Evolutionary conservation across 2,113 vertebrate genomes (phyloP).

Genomic region (Psilopsiagon aymara): DNA sequence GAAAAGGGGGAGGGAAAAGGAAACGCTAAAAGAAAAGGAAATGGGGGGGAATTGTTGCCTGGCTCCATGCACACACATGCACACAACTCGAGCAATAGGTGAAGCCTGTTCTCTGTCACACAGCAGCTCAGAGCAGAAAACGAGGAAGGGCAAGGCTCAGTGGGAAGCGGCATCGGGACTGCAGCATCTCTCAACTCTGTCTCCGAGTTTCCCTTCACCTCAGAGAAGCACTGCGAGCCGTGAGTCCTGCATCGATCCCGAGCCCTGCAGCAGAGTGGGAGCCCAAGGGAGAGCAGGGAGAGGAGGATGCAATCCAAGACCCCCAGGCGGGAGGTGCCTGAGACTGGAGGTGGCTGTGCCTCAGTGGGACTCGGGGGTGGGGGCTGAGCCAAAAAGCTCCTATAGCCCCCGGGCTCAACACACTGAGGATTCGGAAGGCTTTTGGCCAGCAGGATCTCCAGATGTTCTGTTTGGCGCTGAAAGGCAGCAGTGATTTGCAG

Average conservation of each 20-base stretch:
- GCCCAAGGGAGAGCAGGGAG: not conserved
- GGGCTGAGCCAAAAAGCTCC: not conserved
- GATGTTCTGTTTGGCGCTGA: not conserved
- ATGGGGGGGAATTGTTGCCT: not conserved
- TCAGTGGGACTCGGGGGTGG: rapidly evolving
- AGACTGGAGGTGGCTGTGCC: not conserved
- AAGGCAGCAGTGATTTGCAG: not conserved
- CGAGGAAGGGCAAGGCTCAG: not conserved
- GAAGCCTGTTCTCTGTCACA: not conserved
- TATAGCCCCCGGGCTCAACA: not conserved
- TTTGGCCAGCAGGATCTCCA: not conserved
- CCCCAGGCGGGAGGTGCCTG: not conserved
- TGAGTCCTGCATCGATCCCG: not conserved
- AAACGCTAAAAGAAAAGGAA: not conserved
- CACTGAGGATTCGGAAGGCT: not conserved
- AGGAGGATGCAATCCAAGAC: rapidly evolving
- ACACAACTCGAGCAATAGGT: rapidly evolving
- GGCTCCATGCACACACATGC: not conserved
- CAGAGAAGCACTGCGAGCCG: not conserved
- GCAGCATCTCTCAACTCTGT: not conserved
- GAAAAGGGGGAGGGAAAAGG: not conserved
- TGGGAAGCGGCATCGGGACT: not conserved
- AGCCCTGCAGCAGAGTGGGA: not conserved
- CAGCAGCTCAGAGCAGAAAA: not conserved
- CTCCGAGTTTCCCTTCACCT: not conserved